Percentiles rank a stretch among this genome's conserved stretches.
Evolutionary conservation across 1,140 invertebrate species (phyloP).

Genomic region (Dysdera silvatica): DNA sequence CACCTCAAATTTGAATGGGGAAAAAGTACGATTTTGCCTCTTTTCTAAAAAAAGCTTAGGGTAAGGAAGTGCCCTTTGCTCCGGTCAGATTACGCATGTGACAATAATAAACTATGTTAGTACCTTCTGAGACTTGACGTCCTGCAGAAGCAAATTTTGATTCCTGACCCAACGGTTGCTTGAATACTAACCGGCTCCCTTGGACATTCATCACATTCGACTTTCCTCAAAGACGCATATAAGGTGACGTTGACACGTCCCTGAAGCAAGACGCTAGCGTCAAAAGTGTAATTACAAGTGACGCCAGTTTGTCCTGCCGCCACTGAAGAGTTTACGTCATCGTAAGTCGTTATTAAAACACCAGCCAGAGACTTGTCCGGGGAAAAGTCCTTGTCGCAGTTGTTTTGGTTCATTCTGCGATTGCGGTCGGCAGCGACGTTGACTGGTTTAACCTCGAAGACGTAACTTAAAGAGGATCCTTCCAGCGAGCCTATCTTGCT

Average conservation of each 20-base stretch:
- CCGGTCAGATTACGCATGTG: too few relatives aligned
- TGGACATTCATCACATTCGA: conserved; percentile 26
- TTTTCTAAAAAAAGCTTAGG: too few relatives aligned
- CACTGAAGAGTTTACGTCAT: not conserved
- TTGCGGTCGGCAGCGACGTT: conserved; percentile 4
- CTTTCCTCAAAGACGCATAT: conserved; percentile 18
- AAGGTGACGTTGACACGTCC: conserved; percentile 30
- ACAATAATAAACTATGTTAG: too few relatives aligned
- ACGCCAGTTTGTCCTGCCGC: not conserved
- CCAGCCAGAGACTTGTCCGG: conserved; percentile 14
- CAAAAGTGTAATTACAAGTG: conserved; percentile 33
- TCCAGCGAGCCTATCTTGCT: conserved; percentile 34
- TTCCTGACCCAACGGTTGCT: not conserved
- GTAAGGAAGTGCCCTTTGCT: too few relatives aligned
- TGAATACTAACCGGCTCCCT: conserved; percentile 11
- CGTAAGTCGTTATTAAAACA: not conserved
- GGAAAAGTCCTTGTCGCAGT: conserved; percentile 11
- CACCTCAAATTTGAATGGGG: too few relatives aligned
- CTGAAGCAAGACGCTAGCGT: conserved; percentile 22
- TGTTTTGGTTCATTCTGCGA: not conserved
- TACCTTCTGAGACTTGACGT: too few relatives aligned
- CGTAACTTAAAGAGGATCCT: conserved; percentile 33
- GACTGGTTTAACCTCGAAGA: conserved; percentile 30
- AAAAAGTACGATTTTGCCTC: too few relatives aligned
- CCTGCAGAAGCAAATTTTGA: conserved; percentile 24